A percentile compares a stretch with the other conserved stretches of the same genome.
Evolutionary conservation across 2,888 invertebrate species (phyloP).

Genomic region (Tricholauxania praeusta): DNA sequence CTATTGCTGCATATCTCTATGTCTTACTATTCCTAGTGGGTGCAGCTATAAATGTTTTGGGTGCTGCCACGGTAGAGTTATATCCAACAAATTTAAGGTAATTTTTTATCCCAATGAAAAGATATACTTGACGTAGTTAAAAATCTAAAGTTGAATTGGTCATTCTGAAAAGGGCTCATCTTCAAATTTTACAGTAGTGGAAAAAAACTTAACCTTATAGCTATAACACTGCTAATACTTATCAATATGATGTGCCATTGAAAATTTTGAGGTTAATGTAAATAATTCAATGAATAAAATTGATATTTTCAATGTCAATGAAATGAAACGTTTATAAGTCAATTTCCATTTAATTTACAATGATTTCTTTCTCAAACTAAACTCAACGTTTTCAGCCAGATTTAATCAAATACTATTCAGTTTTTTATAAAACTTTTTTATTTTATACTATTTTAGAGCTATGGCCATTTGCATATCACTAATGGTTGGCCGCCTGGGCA

Average conservation of each 20-base stretch:
- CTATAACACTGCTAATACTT: too few relatives aligned
- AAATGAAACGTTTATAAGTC: too few relatives aligned
- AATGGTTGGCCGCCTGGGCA: conserved; percentile 70
- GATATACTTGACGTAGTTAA: too few relatives aligned
- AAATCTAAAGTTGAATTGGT: too few relatives aligned
- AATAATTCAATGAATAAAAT: too few relatives aligned
- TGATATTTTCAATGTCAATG: background rate
- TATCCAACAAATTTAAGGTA: conserved; percentile 64
- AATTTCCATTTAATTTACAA: too few relatives aligned
- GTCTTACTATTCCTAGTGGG: conserved; percentile 54
- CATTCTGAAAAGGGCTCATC: too few relatives aligned
- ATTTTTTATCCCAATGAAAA: background rate
- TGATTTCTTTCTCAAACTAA: background rate
- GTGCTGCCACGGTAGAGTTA: conserved; percentile 60
- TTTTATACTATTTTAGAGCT: conserved; percentile 59
- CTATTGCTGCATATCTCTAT: conserved; percentile 56
- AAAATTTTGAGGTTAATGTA: too few relatives aligned
- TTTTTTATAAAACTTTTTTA: background rate
- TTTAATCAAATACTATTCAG: background rate
- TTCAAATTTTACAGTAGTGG: too few relatives aligned
- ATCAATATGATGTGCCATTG: too few relatives aligned
- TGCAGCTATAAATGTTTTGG: conserved; percentile 57
- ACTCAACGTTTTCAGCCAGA: background rate
- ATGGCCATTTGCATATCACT: conserved; percentile 71
- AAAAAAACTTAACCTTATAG: too few relatives aligned